These are phyloP conservation scores for Spodoptera litura DNA, from an alignment of 1,140 invertebrate genomes.

Conservation along the genomic window DNA sequence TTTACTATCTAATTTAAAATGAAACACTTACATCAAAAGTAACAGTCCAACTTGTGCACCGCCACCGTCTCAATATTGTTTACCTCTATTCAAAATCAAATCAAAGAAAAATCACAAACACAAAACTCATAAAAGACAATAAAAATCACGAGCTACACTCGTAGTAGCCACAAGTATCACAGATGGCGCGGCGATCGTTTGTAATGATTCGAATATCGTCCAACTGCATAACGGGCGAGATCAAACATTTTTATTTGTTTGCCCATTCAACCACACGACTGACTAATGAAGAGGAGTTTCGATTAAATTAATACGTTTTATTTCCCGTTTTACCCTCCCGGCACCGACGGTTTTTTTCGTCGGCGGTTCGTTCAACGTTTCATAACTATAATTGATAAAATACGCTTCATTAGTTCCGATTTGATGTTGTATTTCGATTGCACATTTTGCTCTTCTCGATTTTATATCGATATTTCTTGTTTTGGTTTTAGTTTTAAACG, in stretches of 20 bases:
- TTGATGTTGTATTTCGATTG: conserved; percentile 61
- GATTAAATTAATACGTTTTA: conserved; percentile 83
- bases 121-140: conserved; percentile 44
- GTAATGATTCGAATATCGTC: conserved; percentile 78
- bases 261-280: conserved; percentile 76
- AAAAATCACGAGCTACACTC: conserved; percentile 28
- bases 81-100: conserved; percentile 5
- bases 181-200: conserved; percentile 54
- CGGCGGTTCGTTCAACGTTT: conserved; percentile 50
- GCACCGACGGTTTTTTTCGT: conserved; percentile 61
- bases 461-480: conserved; percentile 44
- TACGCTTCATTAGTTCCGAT: conserved; percentile 65
- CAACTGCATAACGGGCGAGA: conserved; percentile 74
- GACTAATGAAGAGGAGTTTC: conserved; percentile 83
- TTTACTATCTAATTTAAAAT: too few relatives aligned
- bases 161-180: conserved; percentile 9
- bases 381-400: conserved; percentile 65
- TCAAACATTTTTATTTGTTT: conserved; percentile 84
- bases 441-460: conserved; percentile 42
- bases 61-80: neutral
- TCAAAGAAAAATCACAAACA: conserved; percentile 40
- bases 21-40: too few relatives aligned
- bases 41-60: neutral
- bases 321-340: conserved; percentile 66
- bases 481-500: conserved; percentile 23